These are phyloP conservation scores for Amphiprion percula DNA, from an alignment of 2,113 vertebrate genomes.

Conservation along the genomic window DNA sequence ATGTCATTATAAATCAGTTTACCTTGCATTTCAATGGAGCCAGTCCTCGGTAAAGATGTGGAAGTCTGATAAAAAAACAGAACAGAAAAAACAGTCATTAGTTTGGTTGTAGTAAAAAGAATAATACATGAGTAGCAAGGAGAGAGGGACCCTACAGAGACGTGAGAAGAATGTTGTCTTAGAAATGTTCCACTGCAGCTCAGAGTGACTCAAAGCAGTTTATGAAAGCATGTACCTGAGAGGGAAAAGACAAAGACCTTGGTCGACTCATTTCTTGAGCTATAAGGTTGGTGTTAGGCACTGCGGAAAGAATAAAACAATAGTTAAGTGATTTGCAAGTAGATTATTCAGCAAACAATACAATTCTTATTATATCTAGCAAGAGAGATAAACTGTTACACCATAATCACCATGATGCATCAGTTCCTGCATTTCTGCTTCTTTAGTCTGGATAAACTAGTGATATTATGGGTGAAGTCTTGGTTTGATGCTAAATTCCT, in stretches of 20 bases:
- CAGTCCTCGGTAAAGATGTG: not conserved
- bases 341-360: not conserved
- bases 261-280: slow-evolving; percentile 11
- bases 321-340: not conserved
- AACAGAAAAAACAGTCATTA: not conserved
- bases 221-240: slow-evolving; percentile 21
- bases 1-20: not conserved
- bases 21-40: not conserved
- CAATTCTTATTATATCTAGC: not conserved
- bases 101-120: not conserved
- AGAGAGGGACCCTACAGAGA: not conserved
- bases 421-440: no score
- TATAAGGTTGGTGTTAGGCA: not conserved
- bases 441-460: no score
- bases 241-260: not conserved
- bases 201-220: not conserved
- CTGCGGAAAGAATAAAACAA: not conserved
- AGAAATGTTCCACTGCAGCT: not conserved
- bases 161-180: not conserved
- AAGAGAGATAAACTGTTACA: not conserved
- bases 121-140: not conserved
- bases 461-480: no score
- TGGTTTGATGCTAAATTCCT: no score
- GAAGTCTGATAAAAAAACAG: not conserved
- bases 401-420: not conserved